Evolutionary conservation across 2,113 vertebrate species (phyloP).

Genomic region (Apeltes quadracus): DNA sequence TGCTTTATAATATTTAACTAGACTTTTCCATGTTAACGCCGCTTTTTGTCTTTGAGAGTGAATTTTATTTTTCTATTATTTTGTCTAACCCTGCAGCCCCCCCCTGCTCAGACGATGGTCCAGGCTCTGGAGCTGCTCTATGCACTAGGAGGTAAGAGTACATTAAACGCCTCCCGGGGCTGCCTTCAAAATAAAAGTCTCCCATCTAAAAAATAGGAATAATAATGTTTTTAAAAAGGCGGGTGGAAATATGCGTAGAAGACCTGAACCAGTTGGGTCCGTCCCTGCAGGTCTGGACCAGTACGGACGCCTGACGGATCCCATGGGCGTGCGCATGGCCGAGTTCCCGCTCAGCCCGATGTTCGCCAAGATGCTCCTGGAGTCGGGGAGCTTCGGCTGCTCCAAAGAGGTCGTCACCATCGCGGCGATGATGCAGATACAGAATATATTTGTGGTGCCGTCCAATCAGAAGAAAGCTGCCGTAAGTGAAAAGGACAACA

Average conservation of each 20-base stretch:
- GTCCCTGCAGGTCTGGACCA: constrained; percentile 89
- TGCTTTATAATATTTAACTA: constrained; percentile 27
- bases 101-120: constrained; percentile 98
- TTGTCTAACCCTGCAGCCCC: constrained; percentile 81
- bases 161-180: neutral
- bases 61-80: constrained; percentile 3
- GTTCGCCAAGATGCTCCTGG: constrained; percentile 99
- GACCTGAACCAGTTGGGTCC: constrained; percentile 12
- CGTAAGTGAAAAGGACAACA: constrained; percentile 79
- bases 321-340: constrained; percentile 93
- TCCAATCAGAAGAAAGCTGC: constrained; percentile 92
- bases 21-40: neutral
- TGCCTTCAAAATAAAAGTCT: neutral
- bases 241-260: too few relatives aligned
- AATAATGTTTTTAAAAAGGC: too few relatives aligned
- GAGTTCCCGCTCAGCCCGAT: constrained; percentile 98
- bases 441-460: constrained; percentile 91
- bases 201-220: too few relatives aligned
- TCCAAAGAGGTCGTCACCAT: constrained; percentile 97
- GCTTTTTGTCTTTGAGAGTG: constrained; percentile 3
- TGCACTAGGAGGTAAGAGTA: constrained; percentile 90
- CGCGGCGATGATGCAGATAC: constrained; percentile 99
- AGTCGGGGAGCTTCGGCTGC: constrained; percentile 96
- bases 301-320: constrained; percentile 93
- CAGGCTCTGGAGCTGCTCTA: constrained; percentile 96